These are phyloP conservation scores for Cordylochernes scorpioides DNA, from an alignment of 2,888 invertebrate species.

Conservation along the genomic window DNA sequence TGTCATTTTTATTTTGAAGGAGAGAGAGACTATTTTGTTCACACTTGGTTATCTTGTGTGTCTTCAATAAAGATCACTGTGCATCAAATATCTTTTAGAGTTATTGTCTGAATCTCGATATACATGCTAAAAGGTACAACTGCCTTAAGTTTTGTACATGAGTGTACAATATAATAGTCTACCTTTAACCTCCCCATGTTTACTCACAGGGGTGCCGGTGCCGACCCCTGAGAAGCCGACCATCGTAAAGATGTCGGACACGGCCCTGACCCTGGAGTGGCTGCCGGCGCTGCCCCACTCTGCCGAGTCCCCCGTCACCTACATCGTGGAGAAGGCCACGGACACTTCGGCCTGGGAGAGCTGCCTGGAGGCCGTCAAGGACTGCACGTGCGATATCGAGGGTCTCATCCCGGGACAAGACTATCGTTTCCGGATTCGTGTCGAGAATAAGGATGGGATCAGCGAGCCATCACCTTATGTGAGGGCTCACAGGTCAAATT, in stretches of 20 bases:
- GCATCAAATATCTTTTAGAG: too few species aligned
- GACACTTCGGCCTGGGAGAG: not conserved
- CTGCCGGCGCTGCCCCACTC: constrained; percentile 66
- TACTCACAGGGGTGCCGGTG: constrained; percentile 42
- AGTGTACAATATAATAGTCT: too few species aligned
- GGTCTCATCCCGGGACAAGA: constrained; percentile 74
- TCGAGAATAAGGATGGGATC: constrained; percentile 84
- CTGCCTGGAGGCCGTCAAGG: constrained; percentile 36
- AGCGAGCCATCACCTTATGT: constrained; percentile 85
- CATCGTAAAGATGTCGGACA: constrained; percentile 69
- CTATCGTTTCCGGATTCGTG: constrained; percentile 78
- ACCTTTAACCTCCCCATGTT: too few species aligned
- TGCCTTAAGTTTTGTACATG: too few species aligned
- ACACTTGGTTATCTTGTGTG: too few species aligned
- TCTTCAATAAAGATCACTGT: too few species aligned
- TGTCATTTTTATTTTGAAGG: too few species aligned
- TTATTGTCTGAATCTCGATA: too few species aligned
- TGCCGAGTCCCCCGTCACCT: constrained; percentile 66
- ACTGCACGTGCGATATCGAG: constrained; percentile 62
- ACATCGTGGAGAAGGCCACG: constrained; percentile 70
- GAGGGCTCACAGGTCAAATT: constrained; percentile 36
- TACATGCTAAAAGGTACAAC: too few species aligned
- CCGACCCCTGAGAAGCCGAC: constrained; percentile 69
- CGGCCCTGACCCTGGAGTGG: constrained; percentile 69
- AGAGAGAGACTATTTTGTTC: too few species aligned